These are phyloP conservation scores for Eospalax fontanierii DNA, from an alignment of 2,797 vertebrate species.

Conservation along the genomic window DNA sequence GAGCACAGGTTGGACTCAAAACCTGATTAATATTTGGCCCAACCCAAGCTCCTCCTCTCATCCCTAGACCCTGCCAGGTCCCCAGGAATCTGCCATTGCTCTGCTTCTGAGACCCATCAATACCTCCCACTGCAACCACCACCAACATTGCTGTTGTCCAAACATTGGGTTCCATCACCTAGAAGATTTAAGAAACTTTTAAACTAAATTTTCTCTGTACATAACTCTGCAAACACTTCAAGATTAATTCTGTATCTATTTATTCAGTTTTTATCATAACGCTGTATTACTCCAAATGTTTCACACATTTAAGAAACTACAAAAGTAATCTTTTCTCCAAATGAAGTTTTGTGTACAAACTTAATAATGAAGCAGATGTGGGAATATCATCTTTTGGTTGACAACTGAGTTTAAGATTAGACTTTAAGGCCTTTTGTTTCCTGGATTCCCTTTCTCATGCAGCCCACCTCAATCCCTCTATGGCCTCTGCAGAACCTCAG, in stretches of 20 bases:
- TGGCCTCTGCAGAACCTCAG: neutral
- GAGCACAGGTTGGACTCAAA: neutral
- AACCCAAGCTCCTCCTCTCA: neutral
- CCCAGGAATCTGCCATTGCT: neutral
- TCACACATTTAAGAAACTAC: slow-evolving; percentile 8
- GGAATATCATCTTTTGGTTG: neutral
- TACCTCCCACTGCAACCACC: neutral
- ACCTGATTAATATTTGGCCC: neutral
- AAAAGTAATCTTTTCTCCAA: neutral
- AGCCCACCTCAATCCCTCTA: neutral
- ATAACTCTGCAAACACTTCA: neutral
- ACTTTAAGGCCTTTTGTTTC: neutral
- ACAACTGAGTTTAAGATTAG: neutral
- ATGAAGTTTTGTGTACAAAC: slow-evolving; percentile 22
- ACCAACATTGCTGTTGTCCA: neutral
- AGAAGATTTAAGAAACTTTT: neutral
- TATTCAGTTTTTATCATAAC: neutral
- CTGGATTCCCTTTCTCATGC: neutral
- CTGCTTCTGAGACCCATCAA: neutral
- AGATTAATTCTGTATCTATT: neutral
- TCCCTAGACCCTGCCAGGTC: neutral
- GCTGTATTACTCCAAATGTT: neutral
- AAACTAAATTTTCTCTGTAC: neutral
- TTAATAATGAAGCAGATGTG: neutral
- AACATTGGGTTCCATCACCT: neutral